Conservation (phyloP, 2,113 vertebrate species). For the Hypomesus transpacificus region DNA sequence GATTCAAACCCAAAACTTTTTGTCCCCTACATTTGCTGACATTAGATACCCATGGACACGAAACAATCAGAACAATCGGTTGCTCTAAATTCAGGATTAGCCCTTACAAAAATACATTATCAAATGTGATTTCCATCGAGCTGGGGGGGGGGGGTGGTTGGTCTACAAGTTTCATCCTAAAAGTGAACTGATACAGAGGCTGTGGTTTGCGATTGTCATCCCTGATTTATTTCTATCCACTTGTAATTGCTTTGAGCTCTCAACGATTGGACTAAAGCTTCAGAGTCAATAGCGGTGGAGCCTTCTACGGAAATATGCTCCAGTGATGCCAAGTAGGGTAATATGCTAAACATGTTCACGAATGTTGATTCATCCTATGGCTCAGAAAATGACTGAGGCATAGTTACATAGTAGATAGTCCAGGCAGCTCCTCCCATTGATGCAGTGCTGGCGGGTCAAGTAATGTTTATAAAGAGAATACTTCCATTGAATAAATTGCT, state of each 20-base stretch:
- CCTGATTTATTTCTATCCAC: slow-evolving; percentile 47
- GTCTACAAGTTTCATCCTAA: slow-evolving; percentile 58
- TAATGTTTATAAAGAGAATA: too few relatives aligned
- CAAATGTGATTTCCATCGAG: slow-evolving; percentile 54
- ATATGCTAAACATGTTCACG: slow-evolving; percentile 31
- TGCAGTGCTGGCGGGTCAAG: too few relatives aligned
- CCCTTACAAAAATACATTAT: slow-evolving; percentile 51
- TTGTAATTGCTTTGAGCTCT: slow-evolving; percentile 57
- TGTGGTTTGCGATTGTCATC: slow-evolving; percentile 29
- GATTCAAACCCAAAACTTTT: too few relatives aligned
- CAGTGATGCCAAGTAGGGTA: slow-evolving; percentile 49
- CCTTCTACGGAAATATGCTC: slow-evolving; percentile 47
- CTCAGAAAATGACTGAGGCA: too few relatives aligned
- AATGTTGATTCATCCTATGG: too few relatives aligned
- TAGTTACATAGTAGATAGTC: too few relatives aligned
- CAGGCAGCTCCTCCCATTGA: too few relatives aligned
- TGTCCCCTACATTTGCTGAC: too few relatives aligned
- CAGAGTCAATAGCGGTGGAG: slow-evolving; percentile 54
- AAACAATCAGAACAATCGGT: slow-evolving; percentile 31
- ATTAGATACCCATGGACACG: too few relatives aligned
- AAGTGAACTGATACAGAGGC: slow-evolving; percentile 46
- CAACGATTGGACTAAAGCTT: slow-evolving; percentile 36
- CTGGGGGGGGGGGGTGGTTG: slow-evolving; percentile 10
- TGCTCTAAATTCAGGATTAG: slow-evolving; percentile 33
- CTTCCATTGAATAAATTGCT: too few relatives aligned